Evolutionary conservation across 2,888 invertebrate genomes (phyloP), one percentile per base, ranked within the genome.

Genomic region (Acanthosepion esculentum): DNA sequence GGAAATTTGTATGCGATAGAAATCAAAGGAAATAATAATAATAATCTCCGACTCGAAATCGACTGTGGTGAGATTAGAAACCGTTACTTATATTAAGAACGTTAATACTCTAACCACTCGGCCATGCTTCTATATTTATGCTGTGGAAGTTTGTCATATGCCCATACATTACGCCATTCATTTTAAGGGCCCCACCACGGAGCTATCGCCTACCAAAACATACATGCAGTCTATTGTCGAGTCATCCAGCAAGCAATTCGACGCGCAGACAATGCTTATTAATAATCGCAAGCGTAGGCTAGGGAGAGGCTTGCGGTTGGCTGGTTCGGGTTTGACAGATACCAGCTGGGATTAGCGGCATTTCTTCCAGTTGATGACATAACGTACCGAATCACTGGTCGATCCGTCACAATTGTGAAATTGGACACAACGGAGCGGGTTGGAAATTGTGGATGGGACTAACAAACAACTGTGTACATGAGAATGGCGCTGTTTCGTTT

Each of bases 201-300:
- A 78, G 12, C n/a, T n/a, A 78, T 78, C 23, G 6, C 33, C n/a
- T 15, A 12, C 4, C 10, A 78, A 33, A 78, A 8, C 33, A 12
- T n/a, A 78, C n/a, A 15, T 5, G n/a, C n/a, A 78, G 78, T 78
- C 78, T 78, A 78, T 78, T 78, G n/a, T 78, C n/a, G n/a, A 78
- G n/a, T n/a, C n/a, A 4, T n/a, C n/a, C 15, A 78, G n/a, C 78
- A 15, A n/a, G n/a, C n/a, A 78, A 78, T 78, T 78, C 78, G 78
- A 78, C n/a, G n/a, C 12, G n/a, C n/a, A 78, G 78, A 78, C 78
- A n/a, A 78, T 78, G n/a, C n/a, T 78, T 78, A 78, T 78, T 78
- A 33, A 10, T 78, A 78, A 78, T n/a, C 5, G n/a, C 15, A 12
- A 78, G n/a, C 78, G 15, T 78, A 29, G 7, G 29, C 64, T 8